Conservation (phyloP, 2,113 vertebrate species). For the Zosterops pallidus region DNA sequence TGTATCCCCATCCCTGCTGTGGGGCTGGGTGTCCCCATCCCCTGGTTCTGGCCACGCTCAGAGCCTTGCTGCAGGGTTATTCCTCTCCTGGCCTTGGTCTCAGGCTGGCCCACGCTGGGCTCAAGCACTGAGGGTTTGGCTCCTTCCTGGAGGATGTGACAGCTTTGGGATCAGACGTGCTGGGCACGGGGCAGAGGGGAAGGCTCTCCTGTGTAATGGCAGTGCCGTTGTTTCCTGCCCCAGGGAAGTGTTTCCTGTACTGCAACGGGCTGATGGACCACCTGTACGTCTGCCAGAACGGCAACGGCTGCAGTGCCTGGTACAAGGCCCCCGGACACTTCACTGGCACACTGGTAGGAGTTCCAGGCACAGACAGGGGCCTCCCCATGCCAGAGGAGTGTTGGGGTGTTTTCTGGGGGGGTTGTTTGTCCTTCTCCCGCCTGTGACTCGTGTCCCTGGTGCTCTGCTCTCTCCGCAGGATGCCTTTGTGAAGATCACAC, state of each 20-base stretch:
- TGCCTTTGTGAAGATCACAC: conserved; percentile 93
- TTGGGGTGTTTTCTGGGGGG: fast-evolving
- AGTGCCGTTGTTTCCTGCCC: background rate
- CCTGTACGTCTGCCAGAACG: conserved; percentile 89
- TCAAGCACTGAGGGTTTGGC: background rate
- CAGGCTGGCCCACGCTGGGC: background rate
- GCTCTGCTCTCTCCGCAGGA: conserved; percentile 72
- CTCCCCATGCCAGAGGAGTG: background rate
- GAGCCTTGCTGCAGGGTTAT: background rate
- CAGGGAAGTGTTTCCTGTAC: conserved; percentile 95
- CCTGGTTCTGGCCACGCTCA: fast-evolving
- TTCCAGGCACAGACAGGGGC: background rate
- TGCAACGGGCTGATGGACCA: conserved; percentile 94
- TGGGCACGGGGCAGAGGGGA: background rate
- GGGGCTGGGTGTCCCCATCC: background rate
- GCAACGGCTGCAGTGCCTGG: conserved; percentile 83
- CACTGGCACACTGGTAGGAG: conserved; percentile 88
- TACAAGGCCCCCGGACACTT: conserved; percentile 87
- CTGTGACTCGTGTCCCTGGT: background rate
- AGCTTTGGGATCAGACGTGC: background rate
- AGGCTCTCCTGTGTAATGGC: background rate
- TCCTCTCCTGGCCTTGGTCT: background rate
- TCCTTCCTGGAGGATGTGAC: background rate
- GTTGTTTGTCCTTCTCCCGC: fast-evolving
- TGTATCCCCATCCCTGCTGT: fast-evolving